Conservation (phyloP, 2,113 vertebrate genomes). For the Carassius gibelio region DNA sequence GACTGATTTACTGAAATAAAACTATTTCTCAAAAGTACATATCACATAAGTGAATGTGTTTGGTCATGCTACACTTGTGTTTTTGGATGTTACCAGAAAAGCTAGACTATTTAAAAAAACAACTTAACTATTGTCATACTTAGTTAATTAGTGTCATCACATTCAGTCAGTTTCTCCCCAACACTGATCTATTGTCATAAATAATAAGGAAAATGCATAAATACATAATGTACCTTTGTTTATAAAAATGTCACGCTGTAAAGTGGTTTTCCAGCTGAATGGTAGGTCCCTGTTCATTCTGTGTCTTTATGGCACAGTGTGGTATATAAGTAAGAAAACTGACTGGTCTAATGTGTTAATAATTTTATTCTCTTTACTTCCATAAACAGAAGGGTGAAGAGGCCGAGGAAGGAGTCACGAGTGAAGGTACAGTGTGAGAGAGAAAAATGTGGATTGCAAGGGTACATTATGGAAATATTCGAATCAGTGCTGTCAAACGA, state of each 20-base stretch:
- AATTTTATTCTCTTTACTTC: conserved; percentile 22
- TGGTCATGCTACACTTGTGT: not conserved
- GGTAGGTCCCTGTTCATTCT: not conserved
- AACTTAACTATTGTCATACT: not conserved
- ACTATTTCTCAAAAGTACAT: not conserved
- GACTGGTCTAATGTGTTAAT: not conserved
- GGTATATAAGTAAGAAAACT: not conserved
- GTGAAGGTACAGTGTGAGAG: conserved; percentile 84
- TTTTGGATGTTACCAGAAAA: not conserved
- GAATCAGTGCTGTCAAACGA: too few relatives aligned
- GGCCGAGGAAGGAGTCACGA: conserved; percentile 93
- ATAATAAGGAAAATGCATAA: not conserved
- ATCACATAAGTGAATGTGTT: not conserved
- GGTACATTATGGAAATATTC: not conserved
- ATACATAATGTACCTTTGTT: not conserved
- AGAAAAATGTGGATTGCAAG: not conserved
- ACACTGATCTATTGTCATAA: conserved; percentile 10
- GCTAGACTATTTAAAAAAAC: not conserved
- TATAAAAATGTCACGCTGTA: not conserved
- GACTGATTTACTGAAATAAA: not conserved
- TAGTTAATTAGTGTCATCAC: not conserved
- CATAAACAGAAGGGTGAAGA: conserved; percentile 88
- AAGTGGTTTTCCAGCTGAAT: not conserved
- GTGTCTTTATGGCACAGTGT: too few relatives aligned
- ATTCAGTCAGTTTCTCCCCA: conserved; percentile 2